Percentiles rank a stretch among this genome's conserved stretches.
Conservation (phyloP, 2,888 invertebrate species). For the Philaethria dido region DNA sequence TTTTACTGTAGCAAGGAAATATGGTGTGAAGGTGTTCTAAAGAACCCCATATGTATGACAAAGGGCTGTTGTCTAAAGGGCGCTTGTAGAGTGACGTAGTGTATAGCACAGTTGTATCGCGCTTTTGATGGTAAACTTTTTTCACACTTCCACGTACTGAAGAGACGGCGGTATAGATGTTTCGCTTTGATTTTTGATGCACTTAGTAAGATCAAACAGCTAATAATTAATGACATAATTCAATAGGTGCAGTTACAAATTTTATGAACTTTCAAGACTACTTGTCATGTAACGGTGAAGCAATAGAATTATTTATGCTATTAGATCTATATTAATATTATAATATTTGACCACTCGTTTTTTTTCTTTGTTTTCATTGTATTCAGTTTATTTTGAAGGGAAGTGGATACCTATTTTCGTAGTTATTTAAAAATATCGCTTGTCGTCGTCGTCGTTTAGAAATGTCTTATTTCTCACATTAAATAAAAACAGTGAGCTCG, state of each 20-base stretch:
- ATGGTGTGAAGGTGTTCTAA: slow-evolving; percentile 37
- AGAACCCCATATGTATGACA: slow-evolving; percentile 41
- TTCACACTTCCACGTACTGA: slow-evolving; percentile 37
- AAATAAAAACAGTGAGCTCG: background rate
- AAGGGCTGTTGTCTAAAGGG: slow-evolving; percentile 41
- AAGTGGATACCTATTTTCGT: background rate
- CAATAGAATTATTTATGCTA: too few relatives aligned
- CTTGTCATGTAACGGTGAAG: too few relatives aligned
- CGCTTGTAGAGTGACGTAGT: slow-evolving; percentile 34
- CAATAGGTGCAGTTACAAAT: background rate
- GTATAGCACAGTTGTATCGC: slow-evolving; percentile 36
- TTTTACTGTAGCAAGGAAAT: slow-evolving; percentile 29
- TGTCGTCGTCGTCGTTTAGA: too few relatives aligned
- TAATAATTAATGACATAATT: background rate
- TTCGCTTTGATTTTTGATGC: slow-evolving; percentile 19
- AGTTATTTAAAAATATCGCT: background rate
- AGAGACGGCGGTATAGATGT: slow-evolving; percentile 23
- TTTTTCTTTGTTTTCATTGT: too few relatives aligned
- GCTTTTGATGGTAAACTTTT: slow-evolving; percentile 39
- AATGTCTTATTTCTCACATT: background rate
- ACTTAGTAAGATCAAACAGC: slow-evolving; percentile 11
- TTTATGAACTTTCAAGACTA: background rate
- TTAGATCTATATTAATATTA: too few relatives aligned
- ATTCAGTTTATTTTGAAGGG: too few relatives aligned
- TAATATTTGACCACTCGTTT: too few relatives aligned